Percentiles rank a stretch among this genome's conserved stretches.
Evolutionary conservation across 2,113 vertebrate genomes (phyloP).

Genomic region (Scomber colias): DNA sequence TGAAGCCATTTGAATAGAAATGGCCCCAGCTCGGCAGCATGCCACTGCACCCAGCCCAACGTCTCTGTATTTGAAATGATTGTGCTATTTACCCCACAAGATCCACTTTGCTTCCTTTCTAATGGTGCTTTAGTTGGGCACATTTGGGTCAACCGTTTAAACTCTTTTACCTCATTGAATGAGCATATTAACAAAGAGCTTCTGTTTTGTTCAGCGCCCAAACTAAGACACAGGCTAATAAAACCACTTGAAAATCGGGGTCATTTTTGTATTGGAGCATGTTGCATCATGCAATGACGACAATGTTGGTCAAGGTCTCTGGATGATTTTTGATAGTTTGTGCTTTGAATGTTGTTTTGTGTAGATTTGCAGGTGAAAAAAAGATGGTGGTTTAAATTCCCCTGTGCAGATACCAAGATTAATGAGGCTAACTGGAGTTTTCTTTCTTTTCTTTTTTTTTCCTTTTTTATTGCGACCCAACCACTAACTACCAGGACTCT

Average conservation of each 20-base stretch:
- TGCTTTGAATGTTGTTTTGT: slow-evolving; percentile 34
- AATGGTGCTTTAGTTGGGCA: slow-evolving; percentile 56
- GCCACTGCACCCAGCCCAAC: slow-evolving; percentile 50
- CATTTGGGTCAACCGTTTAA: slow-evolving; percentile 72
- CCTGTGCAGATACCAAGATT: slow-evolving; percentile 61
- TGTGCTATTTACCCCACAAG: slow-evolving; percentile 54
- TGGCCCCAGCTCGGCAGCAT: slow-evolving; percentile 45
- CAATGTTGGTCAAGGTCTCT: background rate
- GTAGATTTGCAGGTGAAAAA: slow-evolving; percentile 8
- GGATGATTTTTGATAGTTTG: slow-evolving; percentile 25
- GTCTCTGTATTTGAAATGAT: slow-evolving; percentile 44
- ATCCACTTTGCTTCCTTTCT: slow-evolving; percentile 61
- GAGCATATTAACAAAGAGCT: slow-evolving; percentile 55
- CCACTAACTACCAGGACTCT: slow-evolving; percentile 67
- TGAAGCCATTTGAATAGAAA: slow-evolving; percentile 62
- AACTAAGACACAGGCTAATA: slow-evolving; percentile 3
- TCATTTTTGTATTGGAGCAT: slow-evolving; percentile 3
- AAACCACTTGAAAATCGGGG: slow-evolving; percentile 33
- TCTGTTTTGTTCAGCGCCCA: slow-evolving; percentile 39
- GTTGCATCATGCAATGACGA: slow-evolving; percentile 6
- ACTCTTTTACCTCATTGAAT: slow-evolving; percentile 55
- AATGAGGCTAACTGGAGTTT: slow-evolving; percentile 62
- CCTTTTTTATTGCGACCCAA: slow-evolving; percentile 47
- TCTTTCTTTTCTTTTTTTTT: background rate
- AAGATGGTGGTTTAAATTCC: slow-evolving; percentile 38